Evolutionary conservation across 2,888 invertebrate genomes (phyloP).

Genomic region (Microctonus hyperodae): DNA sequence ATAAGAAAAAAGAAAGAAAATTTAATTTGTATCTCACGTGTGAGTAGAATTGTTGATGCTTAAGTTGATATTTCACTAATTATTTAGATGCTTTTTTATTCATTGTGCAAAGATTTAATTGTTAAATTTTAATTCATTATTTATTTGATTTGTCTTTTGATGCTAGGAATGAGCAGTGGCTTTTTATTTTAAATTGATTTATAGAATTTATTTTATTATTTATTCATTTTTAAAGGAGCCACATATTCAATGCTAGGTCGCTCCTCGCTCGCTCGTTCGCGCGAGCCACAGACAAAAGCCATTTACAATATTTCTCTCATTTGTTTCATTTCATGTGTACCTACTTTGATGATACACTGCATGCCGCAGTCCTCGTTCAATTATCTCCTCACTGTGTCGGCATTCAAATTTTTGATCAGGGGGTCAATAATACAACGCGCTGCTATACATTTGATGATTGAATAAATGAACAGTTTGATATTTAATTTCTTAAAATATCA

Average conservation of each 20-base stretch:
- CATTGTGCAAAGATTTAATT: background rate
- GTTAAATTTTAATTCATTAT: conserved; percentile 1
- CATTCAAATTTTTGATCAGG: conserved; percentile 42
- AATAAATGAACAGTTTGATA: background rate
- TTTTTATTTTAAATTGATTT: too few relatives aligned
- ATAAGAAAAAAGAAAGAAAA: background rate
- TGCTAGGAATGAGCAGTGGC: too few relatives aligned
- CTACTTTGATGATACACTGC: conserved; percentile 1
- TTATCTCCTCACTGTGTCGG: conserved; percentile 24
- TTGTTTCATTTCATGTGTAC: background rate
- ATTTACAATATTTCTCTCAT: conserved; percentile 8
- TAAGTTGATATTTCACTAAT: too few relatives aligned
- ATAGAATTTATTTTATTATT: conserved; percentile 1
- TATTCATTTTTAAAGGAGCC: conserved; percentile 21
- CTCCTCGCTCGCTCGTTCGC: conserved; percentile 30
- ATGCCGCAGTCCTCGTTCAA: conserved; percentile 1
- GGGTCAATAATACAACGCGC: conserved; percentile 22
- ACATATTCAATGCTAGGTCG: conserved; percentile 27
- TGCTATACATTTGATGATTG: background rate
- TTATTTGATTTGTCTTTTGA: too few relatives aligned
- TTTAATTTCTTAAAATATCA: background rate
- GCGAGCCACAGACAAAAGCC: conserved; percentile 20
- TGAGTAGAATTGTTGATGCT: conserved; percentile 42
- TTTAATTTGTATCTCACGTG: conserved; percentile 50
- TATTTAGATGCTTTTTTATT: background rate